Base-by-base conservation (phyloP, 64 coral and sea anemone species). In the Stichodactyla mertensii region DNA sequence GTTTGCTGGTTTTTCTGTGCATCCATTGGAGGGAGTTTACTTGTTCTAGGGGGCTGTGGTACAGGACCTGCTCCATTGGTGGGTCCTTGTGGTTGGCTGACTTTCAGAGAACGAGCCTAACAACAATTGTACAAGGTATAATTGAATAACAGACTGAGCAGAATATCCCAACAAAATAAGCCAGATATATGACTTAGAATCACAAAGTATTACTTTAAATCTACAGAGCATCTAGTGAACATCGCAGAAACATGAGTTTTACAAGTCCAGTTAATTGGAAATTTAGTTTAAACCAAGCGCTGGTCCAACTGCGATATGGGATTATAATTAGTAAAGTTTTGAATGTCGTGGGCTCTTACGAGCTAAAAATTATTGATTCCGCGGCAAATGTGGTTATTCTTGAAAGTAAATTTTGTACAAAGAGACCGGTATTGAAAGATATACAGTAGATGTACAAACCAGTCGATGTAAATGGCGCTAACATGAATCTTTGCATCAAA, bases 1-100 rank as follows among this genome's bases (percentile, higher is more conserved):
- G 96, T 98, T 56, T 98, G 96, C 69, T 98, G 96, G 86, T 86
- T 98, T 60, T 98, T 98, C 84, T 98, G 96, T 22, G 92, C 90
- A 92, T 98, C 96, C 90, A 90, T 92, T 66, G 93, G 93, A 0
- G 93, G 92, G 4, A 98, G 85, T 83, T 98, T 98, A 59, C 88
- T 92, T n/a, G 93, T 85, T 71, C 88, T 91, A 5, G 96, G 96
- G 18, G 96, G 96, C 53, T 94, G 96, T 7, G 93, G 96, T 58
- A 98, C 88, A 11, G 96, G 96, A 58, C 96, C 93, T 11, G 93
- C 54, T 19, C 87, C 82, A 87, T 86, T 89, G 12, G 80, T 18
- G 12, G 85, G 85, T 12, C 84, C 61, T 67, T 87, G 92, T 88
- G 95, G 96, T 92, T 95, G 96, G 58, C 96, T 98, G 24, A 98